A percentile compares a stretch with the other conserved stretches of the same genome.
phyloP scores from a whole-genome alignment of 2,797 vertebrate species.

The Chrysocyon brachyurus region DNA sequence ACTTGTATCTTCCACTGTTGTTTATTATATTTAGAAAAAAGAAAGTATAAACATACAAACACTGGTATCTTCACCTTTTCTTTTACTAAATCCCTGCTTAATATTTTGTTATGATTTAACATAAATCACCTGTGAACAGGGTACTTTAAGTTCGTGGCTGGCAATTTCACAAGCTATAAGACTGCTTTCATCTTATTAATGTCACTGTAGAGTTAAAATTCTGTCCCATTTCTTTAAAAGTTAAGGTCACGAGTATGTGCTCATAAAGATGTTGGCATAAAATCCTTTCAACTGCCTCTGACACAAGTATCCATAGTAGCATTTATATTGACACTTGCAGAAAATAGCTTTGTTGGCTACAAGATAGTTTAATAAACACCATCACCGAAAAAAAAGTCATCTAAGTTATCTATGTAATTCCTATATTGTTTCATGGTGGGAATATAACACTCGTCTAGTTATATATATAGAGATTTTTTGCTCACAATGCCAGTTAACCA shows the following conservation, averaged over 20 bases:
- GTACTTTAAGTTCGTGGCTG: not conserved
- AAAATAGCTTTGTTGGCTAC: slow-evolving; percentile 79
- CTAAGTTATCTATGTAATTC: slow-evolving; percentile 75
- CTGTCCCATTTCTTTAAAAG: slow-evolving; percentile 66
- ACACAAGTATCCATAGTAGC: slow-evolving; percentile 65
- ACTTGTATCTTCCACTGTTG: not conserved
- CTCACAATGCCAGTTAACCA: slow-evolving; percentile 73
- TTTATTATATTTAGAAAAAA: slow-evolving; percentile 53
- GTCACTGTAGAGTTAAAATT: slow-evolving; percentile 10
- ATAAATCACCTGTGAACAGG: slow-evolving; percentile 37
- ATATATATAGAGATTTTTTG: not conserved
- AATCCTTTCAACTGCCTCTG: slow-evolving; percentile 56
- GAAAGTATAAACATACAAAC: slow-evolving; percentile 40
- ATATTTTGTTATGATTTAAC: slow-evolving; percentile 43
- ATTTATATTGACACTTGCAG: slow-evolving; percentile 72
- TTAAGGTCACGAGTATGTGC: slow-evolving; percentile 71
- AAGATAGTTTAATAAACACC: slow-evolving; percentile 64
- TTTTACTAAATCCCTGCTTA: slow-evolving; percentile 52
- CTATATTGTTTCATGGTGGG: slow-evolving; percentile 69
- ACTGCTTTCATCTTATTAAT: not conserved
- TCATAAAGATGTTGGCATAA: slow-evolving; percentile 59
- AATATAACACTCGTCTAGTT: slow-evolving; percentile 64
- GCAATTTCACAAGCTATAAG: slow-evolving; percentile 44
- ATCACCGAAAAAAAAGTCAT: slow-evolving; percentile 74
- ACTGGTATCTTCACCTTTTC: not conserved